These are phyloP conservation scores for Caradrina kadenii DNA, from an alignment of 2,888 invertebrate genomes.

Conservation along the genomic window DNA sequence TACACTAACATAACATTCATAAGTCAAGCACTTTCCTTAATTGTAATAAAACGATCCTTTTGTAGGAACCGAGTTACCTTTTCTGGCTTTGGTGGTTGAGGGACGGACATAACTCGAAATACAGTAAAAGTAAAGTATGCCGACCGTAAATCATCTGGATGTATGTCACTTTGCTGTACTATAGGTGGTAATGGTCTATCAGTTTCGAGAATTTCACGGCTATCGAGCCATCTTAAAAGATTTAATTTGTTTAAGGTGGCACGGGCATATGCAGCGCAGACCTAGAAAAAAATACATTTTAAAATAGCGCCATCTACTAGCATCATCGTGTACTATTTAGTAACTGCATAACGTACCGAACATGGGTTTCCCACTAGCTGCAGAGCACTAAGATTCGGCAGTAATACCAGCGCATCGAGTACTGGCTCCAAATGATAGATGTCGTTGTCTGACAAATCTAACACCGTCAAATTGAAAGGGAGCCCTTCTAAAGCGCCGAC, in stretches of 20 bases:
- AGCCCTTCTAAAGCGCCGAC: slow-evolving; percentile 69
- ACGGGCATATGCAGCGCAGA: slow-evolving; percentile 86
- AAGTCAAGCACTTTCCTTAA: too few relatives aligned
- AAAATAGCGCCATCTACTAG: slow-evolving; percentile 72
- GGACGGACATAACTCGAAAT: slow-evolving; percentile 88
- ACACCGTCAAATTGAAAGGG: slow-evolving; percentile 73
- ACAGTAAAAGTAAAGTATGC: slow-evolving; percentile 86
- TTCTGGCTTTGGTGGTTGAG: slow-evolving; percentile 87
- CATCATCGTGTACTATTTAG: slow-evolving; percentile 22
- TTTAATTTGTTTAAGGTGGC: slow-evolving; percentile 79
- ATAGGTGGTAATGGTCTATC: slow-evolving; percentile 71
- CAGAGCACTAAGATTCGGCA: slow-evolving; percentile 84
- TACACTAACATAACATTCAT: too few relatives aligned
- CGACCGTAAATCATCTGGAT: slow-evolving; percentile 80
- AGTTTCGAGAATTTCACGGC: slow-evolving; percentile 79
- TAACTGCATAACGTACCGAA: slow-evolving; percentile 76
- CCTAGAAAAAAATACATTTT: slow-evolving; percentile 68
- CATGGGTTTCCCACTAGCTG: slow-evolving; percentile 91
- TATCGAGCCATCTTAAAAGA: slow-evolving; percentile 87
- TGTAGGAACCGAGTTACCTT: slow-evolving; percentile 74
- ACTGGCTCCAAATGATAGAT: slow-evolving; percentile 86
- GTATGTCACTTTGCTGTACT: slow-evolving; percentile 66
- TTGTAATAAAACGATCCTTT: not conserved
- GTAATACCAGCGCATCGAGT: slow-evolving; percentile 76
- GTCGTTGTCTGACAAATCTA: slow-evolving; percentile 91